These are phyloP conservation scores for Spongilla lacustris DNA, from an alignment of 37 sponge, comb jelly and placozoan species.

Conservation along the genomic window DNA sequence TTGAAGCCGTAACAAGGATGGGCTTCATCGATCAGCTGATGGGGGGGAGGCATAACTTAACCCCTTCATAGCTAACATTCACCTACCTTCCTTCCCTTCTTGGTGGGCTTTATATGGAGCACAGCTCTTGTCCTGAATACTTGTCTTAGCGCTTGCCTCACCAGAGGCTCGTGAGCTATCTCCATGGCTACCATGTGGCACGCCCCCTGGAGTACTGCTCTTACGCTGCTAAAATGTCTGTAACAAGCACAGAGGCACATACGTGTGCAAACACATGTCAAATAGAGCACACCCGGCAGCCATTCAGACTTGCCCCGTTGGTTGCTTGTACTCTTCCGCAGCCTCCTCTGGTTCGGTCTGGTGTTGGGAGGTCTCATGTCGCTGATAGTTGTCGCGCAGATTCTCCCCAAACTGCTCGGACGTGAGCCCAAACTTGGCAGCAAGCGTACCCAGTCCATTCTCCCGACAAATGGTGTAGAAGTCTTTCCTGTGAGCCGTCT, in stretches of 20 bases:
- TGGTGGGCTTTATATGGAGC: constrained; percentile 84
- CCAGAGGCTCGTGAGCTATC: constrained; percentile 87
- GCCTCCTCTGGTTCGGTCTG: constrained; percentile 86
- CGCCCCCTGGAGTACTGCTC: constrained; percentile 82
- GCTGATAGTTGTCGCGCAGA: constrained; percentile 89
- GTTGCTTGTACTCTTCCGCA: constrained; percentile 82
- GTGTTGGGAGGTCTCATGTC: constrained; percentile 93
- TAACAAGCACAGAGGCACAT: no score
- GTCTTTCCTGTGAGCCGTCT: constrained; percentile 63
- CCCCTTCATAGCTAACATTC: not conserved
- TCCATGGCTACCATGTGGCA: constrained; percentile 95
- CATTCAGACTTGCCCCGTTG: constrained; percentile 57
- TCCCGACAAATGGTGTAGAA: constrained; percentile 92
- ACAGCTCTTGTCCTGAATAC: constrained; percentile 85
- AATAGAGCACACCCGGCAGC: no score
- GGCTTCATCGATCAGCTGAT: constrained; percentile 83
- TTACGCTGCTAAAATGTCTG: constrained; percentile 72
- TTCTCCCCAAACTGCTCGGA: constrained; percentile 97
- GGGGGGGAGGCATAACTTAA: not conserved
- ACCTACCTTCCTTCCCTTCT: constrained; percentile 87
- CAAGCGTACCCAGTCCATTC: constrained; percentile 82
- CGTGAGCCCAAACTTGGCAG: constrained; percentile 92
- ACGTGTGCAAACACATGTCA: no score
- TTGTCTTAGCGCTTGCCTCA: constrained; percentile 84
- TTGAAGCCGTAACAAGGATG: constrained; percentile 79